Evolutionary conservation across 2,888 invertebrate species (phyloP).

Genomic region (Tetragonula carbonaria): DNA sequence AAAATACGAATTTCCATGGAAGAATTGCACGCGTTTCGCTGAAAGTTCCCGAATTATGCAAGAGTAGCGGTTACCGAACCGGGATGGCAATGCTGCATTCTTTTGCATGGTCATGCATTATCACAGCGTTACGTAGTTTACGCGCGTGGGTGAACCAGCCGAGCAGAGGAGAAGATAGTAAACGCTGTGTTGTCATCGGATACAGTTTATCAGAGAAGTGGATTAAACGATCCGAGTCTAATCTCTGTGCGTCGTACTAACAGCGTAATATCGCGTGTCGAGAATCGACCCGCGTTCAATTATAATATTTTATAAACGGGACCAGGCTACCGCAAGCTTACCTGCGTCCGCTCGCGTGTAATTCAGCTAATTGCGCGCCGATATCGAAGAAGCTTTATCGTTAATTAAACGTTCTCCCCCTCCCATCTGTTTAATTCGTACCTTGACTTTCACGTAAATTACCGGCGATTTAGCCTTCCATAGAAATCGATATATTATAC

Average conservation of each 20-base stretch:
- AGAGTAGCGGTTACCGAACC: neutral
- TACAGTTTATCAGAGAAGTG: conserved; percentile 30
- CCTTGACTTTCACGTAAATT: neutral
- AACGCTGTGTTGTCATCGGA: conserved; percentile 38
- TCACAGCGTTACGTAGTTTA: neutral
- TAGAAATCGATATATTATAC: too few species aligned
- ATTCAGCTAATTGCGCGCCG: conserved; percentile 45
- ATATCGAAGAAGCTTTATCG: conserved; percentile 45
- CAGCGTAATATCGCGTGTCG: conserved; percentile 11
- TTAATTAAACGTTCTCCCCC: conserved; percentile 35
- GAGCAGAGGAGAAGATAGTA: conserved; percentile 8
- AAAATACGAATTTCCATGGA: neutral
- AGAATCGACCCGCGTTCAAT: conserved; percentile 17
- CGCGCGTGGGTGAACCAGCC: neutral
- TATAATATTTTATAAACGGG: conserved; percentile 47
- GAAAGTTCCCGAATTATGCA: neutral
- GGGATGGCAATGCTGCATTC: neutral
- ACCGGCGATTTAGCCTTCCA: neutral
- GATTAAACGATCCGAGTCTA: conserved; percentile 42
- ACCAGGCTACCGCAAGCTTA: conserved; percentile 17
- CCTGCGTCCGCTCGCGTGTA: conserved; percentile 16
- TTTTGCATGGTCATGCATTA: neutral
- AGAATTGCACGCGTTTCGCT: neutral
- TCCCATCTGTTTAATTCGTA: conserved; percentile 18
- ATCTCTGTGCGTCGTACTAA: neutral